Base-by-base conservation (phyloP, 2,888 invertebrate genomes). In the Spilosoma lubricipeda region DNA sequence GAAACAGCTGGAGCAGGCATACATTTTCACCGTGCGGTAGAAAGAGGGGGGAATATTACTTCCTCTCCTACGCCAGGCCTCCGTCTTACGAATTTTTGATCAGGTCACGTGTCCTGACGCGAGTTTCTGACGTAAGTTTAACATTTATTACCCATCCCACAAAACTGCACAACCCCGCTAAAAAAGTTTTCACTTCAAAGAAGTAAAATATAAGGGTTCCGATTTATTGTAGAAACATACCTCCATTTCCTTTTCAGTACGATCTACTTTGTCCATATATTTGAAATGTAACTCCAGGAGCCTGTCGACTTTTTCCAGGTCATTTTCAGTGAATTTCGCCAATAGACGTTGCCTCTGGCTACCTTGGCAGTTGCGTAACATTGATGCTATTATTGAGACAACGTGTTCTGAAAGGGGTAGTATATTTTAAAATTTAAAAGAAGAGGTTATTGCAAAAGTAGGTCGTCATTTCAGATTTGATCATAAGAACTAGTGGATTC, bases 281-380 rank as follows among this genome's bases (percentile, higher is more conserved):
- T 99, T 99, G 89, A 99, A 98, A 94, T 99, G 99, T 79, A 99
- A 95, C 92, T 99, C 99, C 90, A 99, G 96, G 66, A 99, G 96
- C 78, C 99, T 96, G 92, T 99, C 99, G 0, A 99, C 99, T 95
- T 99, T 99, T 92, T 99, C 99, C 87, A 99, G 98, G 92, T 99
- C 99, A 89, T 99, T 99, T 94, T 99, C 99, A 0, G 98, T 98
- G 91, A 99, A 99, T 96, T 99, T 99, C 83, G 98, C 98, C 27
- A 99, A 94, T 72, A 99, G 95, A 76, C 99, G 96, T 90, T 99
- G 98, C 48, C 99, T 96, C 87, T 99, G 99, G 11, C 98, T 97
- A 1, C 99, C 99, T 85, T 98, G 97, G 90, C 99, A 99, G 91
- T 99, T 99, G 78, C 98, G 97, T 80, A 99, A 93, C 97, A 99